These are phyloP conservation scores for Leucoma salicis DNA, from an alignment of 2,888 invertebrate genomes.

Conservation along the genomic window DNA sequence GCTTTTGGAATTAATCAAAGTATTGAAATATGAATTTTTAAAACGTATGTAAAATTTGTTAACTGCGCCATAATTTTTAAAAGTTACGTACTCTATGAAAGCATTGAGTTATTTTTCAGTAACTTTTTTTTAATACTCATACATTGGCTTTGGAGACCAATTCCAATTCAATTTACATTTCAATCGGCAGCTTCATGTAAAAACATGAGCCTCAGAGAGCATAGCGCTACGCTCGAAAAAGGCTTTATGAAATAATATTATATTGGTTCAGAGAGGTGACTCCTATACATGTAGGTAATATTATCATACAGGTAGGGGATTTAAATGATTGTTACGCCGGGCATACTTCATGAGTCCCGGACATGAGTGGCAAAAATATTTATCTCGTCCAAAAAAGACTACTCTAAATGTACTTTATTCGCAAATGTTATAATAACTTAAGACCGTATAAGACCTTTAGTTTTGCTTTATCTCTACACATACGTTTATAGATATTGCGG, in stretches of 20 bases:
- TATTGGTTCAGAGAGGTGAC: conserved; percentile 41
- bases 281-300: conserved; percentile 18
- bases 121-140: conserved; percentile 57
- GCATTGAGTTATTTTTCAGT: conserved; percentile 45
- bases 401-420: too few relatives aligned
- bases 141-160: conserved; percentile 67
- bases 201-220: conserved; percentile 63
- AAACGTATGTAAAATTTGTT: conserved; percentile 26
- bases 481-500: too few relatives aligned
- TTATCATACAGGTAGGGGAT: neutral
- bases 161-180: conserved; percentile 74
- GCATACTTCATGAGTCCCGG: too few relatives aligned
- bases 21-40: neutral
- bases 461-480: too few relatives aligned
- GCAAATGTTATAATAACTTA: too few relatives aligned
- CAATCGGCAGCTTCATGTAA: conserved; percentile 71
- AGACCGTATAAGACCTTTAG: too few relatives aligned
- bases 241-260: conserved; percentile 66
- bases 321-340: too few relatives aligned
- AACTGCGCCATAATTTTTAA: conserved; percentile 44
- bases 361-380: too few relatives aligned
- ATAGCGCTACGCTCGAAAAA: conserved; percentile 41
- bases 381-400: too few relatives aligned
- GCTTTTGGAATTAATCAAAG: too few relatives aligned
- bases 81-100: conserved; percentile 49